Conservation (phyloP, 37 sponge, comb jelly and placozoan species). For the Oopsacas minuta region DNA sequence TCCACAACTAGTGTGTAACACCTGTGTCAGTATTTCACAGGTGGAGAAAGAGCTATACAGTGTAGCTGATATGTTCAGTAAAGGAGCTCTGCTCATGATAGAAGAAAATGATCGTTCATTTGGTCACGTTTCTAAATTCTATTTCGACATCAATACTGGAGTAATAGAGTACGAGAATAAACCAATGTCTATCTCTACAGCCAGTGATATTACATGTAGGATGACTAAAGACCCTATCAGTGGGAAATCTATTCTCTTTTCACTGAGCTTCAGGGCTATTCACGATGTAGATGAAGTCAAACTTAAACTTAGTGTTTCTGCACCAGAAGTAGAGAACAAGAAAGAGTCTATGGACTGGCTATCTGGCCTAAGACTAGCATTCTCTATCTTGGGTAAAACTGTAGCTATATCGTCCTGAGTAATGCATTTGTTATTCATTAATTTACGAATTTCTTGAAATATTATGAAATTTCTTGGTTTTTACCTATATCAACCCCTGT, state of each 20-base stretch:
- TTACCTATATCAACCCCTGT: no score
- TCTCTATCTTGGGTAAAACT: not conserved
- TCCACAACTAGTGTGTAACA: not conserved
- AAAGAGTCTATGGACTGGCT: slow-evolving; percentile 5
- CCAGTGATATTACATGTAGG: not conserved
- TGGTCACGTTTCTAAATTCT: not conserved
- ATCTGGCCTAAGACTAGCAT: not conserved
- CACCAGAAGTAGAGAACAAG: slow-evolving; percentile 13
- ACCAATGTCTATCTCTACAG: not conserved
- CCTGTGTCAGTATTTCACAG: not conserved
- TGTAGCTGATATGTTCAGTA: not conserved
- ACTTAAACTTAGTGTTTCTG: not conserved
- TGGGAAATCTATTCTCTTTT: not conserved
- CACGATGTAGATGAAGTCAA: not conserved
- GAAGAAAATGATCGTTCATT: not conserved
- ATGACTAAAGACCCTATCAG: not conserved
- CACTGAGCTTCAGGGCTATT: not conserved
- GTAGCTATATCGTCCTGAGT: not conserved
- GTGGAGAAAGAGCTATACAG: not conserved
- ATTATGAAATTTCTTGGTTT: no score
- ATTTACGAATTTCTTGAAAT: no score
- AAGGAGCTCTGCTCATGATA: not conserved
- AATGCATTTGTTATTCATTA: no score
- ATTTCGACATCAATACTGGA: not conserved
- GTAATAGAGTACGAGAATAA: slow-evolving; percentile 3